These are phyloP conservation scores for Heteractis magnifica DNA, from an alignment of 92 coral and sea anemone genomes.

Conservation along the genomic window DNA sequence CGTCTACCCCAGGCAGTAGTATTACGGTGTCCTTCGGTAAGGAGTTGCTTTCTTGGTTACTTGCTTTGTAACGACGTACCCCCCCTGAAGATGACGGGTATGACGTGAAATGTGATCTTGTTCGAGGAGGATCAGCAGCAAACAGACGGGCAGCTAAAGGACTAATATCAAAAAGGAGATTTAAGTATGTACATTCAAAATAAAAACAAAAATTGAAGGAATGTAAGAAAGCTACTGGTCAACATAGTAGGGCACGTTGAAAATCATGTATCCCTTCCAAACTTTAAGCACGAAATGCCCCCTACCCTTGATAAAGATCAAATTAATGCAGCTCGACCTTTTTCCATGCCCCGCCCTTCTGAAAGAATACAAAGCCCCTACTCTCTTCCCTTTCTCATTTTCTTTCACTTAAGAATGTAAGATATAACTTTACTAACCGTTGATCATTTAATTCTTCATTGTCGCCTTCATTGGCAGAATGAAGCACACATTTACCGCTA, in stretches of 20 bases:
- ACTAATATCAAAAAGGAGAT: constrained; percentile 18
- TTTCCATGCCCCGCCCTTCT: too few relatives aligned
- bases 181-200: background rate
- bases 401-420: background rate
- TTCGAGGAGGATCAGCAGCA: constrained; percentile 39
- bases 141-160: constrained; percentile 41
- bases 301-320: too few relatives aligned
- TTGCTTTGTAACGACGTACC: constrained; percentile 69
- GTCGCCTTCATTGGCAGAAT: constrained; percentile 65
- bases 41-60: constrained; percentile 60
- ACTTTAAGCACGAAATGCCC: too few relatives aligned
- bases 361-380: too few relatives aligned
- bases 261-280: too few relatives aligned
- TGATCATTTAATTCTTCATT: constrained; percentile 64
- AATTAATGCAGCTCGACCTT: too few relatives aligned
- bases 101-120: constrained; percentile 19
- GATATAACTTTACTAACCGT: constrained; percentile 50
- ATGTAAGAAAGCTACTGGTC: too few relatives aligned
- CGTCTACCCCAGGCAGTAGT: constrained; percentile 92
- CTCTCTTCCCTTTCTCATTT: background rate
- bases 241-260: too few relatives aligned
- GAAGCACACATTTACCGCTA: constrained; percentile 93
- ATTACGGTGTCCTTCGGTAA: constrained; percentile 77
- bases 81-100: constrained; percentile 52
- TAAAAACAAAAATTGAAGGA: too few relatives aligned